These are phyloP conservation scores for Dendropsophus ebraccatus DNA, from an alignment of 2,113 vertebrate genomes.

Conservation along the genomic window DNA sequence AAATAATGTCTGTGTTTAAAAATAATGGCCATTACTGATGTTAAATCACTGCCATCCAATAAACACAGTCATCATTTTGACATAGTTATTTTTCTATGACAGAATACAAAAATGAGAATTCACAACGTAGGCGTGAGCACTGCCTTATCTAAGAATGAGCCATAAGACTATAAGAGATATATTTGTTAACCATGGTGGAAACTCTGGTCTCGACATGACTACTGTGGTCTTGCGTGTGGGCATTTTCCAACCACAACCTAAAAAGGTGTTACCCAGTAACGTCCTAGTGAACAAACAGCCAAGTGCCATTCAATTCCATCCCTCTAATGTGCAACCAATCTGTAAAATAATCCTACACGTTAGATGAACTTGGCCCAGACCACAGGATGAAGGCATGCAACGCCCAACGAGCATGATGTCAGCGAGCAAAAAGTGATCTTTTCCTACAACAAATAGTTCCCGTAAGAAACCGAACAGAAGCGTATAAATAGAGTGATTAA, in stretches of 20 bases:
- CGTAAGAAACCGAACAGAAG: slow-evolving; percentile 18
- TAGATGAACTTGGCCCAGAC: background rate
- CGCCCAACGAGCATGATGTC: background rate
- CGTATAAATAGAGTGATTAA: slow-evolving; percentile 28
- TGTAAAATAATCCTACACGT: background rate
- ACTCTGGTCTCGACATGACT: background rate
- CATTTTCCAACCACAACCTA: slow-evolving; percentile 12
- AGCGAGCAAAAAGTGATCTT: slow-evolving; percentile 63
- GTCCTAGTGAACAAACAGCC: background rate
- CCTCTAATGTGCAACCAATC: background rate
- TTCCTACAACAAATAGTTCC: slow-evolving; percentile 20
- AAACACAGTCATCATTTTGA: too few relatives aligned
- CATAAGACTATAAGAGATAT: background rate
- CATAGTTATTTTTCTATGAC: too few relatives aligned
- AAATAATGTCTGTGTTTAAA: too few relatives aligned
- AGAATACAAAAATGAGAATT: too few relatives aligned
- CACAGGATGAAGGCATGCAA: background rate
- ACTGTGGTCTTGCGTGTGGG: background rate
- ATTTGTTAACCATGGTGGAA: background rate
- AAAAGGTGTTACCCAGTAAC: background rate
- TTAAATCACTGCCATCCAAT: too few relatives aligned
- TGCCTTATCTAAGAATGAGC: too few relatives aligned
- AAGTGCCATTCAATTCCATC: background rate
- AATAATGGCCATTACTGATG: too few relatives aligned
- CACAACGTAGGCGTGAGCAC: too few relatives aligned